Evolutionary conservation across 2,113 vertebrate species (phyloP), one percentile per base, ranked within the genome.

Genomic region (Eulemur macaco): DNA sequence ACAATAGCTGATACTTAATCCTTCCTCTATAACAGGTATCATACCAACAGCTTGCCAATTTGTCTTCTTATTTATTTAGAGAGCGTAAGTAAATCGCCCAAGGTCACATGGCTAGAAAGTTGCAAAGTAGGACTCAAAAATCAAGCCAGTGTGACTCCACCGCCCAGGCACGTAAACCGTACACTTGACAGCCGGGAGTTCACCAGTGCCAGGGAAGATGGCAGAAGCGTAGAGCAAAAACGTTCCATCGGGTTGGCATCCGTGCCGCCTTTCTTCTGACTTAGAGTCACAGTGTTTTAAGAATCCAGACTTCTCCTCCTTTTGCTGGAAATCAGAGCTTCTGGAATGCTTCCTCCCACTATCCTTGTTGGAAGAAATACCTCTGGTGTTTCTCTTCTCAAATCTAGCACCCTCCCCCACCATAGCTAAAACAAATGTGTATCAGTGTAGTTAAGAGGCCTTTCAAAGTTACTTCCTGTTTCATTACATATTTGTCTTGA

Each of bases 401-500:
- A 90, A 29, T 37, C 42, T 42, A 68, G 25, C 17, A 34, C 15
- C 17, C 34, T 95, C 45, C 66, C 58, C 34, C 4, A 17, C 25
- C 20, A 45, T 2, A 39, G 56, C 42, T 71, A 29, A 95, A 86
- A 86, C 69, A 95, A 91, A 96, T 47, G 50, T 73, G 2, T 77
- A 66, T 96, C 64, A 60, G 74, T 60, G 52, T 18, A 86, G 1
- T 81, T 86, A 96, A 96, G 81, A 92, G 17, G 52, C n/a, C 17
- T 96, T 94, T 95, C 82, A 93, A 58, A 96, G 77, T 93, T 73
- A 86, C 20, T 97, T 94, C 83, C 94, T 95, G 37, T 86, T 95
- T 95, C 74, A 84, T 86, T 92, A 86, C n/a, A 37, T 74, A 82
- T 52, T 83, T 97, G 78, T 94, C 74, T 94, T 87, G 89, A 97